A percentile compares a stretch with the other conserved stretches of the same genome.
Evolutionary conservation across 2,888 invertebrate species (phyloP).

Genomic region (Beris chalybata): DNA sequence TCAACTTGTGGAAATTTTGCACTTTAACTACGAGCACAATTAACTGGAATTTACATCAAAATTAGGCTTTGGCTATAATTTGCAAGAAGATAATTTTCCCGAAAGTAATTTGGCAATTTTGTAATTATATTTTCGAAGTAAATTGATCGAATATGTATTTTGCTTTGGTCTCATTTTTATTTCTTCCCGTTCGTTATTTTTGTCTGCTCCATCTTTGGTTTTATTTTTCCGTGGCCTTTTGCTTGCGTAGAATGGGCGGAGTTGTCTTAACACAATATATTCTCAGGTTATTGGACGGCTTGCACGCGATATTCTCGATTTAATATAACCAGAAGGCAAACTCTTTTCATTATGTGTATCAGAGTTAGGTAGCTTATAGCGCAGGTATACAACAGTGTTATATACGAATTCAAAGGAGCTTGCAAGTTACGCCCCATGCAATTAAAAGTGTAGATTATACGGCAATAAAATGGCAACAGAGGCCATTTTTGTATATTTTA

Average conservation of each 20-base stretch:
- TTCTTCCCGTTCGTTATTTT: not conserved
- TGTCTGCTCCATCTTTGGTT: not conserved
- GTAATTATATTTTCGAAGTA: conserved; percentile 36
- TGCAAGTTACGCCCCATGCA: conserved; percentile 19
- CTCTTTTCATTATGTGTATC: not conserved
- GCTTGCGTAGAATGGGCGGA: conserved; percentile 13
- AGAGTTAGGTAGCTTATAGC: not conserved
- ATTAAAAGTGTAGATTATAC: conserved; percentile 14
- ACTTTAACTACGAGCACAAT: not conserved
- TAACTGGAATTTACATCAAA: conserved; percentile 25
- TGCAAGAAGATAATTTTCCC: conserved; percentile 26
- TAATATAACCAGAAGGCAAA: conserved; percentile 17
- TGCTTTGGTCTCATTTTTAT: not conserved
- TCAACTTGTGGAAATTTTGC: no score
- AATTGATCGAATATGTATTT: conserved; percentile 31
- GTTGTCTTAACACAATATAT: conserved; percentile 30
- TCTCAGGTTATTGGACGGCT: conserved; percentile 31
- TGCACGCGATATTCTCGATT: conserved; percentile 22
- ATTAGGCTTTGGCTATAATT: conserved; percentile 21
- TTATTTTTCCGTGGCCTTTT: conserved; percentile 2
- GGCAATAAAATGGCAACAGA: conserved; percentile 23
- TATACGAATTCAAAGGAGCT: conserved; percentile 10
- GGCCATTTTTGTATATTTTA: conserved; percentile 22
- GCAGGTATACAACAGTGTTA: conserved; percentile 10
- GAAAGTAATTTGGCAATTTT: conserved; percentile 39